phyloP scores from a whole-genome alignment of 2,888 invertebrate species.

The Polydrusus tereticollis region DNA sequence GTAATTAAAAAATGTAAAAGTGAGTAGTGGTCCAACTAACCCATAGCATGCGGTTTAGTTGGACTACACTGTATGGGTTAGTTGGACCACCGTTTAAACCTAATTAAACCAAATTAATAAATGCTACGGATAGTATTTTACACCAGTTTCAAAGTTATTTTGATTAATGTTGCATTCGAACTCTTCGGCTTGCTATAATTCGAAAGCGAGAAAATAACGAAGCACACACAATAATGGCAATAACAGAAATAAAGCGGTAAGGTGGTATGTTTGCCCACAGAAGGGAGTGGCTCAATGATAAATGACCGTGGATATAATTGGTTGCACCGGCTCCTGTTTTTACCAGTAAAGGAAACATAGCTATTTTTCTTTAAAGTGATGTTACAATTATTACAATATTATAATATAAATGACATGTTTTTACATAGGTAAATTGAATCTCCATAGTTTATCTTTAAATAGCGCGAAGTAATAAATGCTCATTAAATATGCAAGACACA shows the following conservation, averaged over 20 bases:
- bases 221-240: conserved; percentile 34
- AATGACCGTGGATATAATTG: conserved; percentile 35
- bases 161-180: conserved; percentile 13
- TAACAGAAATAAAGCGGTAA: conserved; percentile 40
- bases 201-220: conserved; percentile 36
- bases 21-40: too few relatives aligned
- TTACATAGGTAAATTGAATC: too few relatives aligned
- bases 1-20: too few relatives aligned
- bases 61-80: too few relatives aligned
- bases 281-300: conserved; percentile 34
- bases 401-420: neutral
- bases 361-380: conserved; percentile 13
- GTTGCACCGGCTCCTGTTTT: conserved; percentile 33
- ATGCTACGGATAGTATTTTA: neutral
- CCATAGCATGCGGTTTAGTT: too few relatives aligned
- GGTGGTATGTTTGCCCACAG: conserved; percentile 28
- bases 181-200: conserved; percentile 2
- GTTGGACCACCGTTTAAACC: too few relatives aligned
- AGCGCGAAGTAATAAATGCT: too few relatives aligned
- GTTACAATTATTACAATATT: conserved; percentile 11
- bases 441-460: too few relatives aligned
- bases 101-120: neutral
- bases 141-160: conserved; percentile 9
- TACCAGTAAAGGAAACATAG: conserved; percentile 28
- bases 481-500: too few relatives aligned